These are phyloP conservation scores for Palythoa heliodiscus DNA, from an alignment of 92 coral and sea anemone genomes.

Conservation along the genomic window DNA sequence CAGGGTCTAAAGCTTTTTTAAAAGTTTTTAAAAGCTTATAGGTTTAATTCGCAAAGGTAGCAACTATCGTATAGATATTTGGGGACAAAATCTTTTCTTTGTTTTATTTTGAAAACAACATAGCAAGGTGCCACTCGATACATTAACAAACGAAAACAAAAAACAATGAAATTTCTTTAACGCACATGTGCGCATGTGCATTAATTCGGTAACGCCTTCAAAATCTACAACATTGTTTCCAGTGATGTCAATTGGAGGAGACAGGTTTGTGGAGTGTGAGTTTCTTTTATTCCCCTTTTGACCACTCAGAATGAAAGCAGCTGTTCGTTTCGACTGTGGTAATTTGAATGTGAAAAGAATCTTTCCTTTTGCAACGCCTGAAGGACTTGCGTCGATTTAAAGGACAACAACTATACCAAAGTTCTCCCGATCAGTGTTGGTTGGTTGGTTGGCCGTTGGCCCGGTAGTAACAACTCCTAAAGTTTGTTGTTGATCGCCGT, in stretches of 20 bases:
- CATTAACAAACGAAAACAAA: constrained; percentile 21
- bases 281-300: constrained; percentile 56
- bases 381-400: constrained; percentile 60
- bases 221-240: constrained; percentile 44
- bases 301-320: constrained; percentile 91
- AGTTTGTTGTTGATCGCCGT: constrained; percentile 12
- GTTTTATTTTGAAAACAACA: background rate
- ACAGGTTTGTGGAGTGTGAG: constrained; percentile 53
- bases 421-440: constrained; percentile 12
- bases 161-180: background rate
- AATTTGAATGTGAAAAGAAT: constrained; percentile 91
- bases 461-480: background rate
- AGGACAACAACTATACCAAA: constrained; percentile 47
- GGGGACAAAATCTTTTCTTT: background rate
- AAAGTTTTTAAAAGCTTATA: background rate
- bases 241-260: constrained; percentile 70
- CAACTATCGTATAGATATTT: background rate
- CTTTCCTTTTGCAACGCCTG: constrained; percentile 78
- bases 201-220: constrained; percentile 58
- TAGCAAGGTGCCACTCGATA: background rate
- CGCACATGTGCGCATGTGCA: constrained; percentile 54
- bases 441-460: background rate
- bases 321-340: constrained; percentile 74
- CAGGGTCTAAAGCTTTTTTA: background rate
- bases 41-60: background rate